Evolutionary conservation across 2,113 vertebrate genomes (phyloP).

Genomic region (Pimephales promelas): DNA sequence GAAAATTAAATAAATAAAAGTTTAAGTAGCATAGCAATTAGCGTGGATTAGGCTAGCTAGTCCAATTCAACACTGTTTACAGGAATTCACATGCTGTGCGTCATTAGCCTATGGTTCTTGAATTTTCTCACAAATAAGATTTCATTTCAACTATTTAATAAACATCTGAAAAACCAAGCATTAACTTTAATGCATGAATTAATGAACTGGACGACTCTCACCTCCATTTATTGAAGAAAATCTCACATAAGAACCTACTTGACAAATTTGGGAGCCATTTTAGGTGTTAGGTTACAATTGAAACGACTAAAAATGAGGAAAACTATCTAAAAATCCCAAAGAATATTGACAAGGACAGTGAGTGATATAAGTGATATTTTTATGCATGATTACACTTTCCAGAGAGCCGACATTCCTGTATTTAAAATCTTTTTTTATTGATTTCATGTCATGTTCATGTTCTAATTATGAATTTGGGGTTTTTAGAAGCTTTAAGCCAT

Average conservation of each 20-base stretch:
- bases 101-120: background rate
- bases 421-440: no score
- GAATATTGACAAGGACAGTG: no score
- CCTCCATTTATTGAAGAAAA: background rate
- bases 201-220: background rate
- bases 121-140: background rate
- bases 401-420: no score
- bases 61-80: background rate
- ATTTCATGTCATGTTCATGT: no score
- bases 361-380: no score
- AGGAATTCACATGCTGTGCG: background rate
- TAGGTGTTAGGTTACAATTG: background rate
- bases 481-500: no score
- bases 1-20: background rate
- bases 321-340: background rate
- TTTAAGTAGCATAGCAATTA: background rate
- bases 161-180: background rate
- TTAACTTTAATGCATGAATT: background rate
- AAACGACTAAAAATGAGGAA: background rate
- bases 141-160: background rate
- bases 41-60: background rate
- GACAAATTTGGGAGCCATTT: background rate
- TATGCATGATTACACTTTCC: no score
- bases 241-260: background rate
- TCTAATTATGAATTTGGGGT: no score